A percentile compares a stretch with the other conserved stretches of the same genome.
These are phyloP conservation scores for Alectura lathami DNA, from an alignment of 2,113 vertebrate species.

Conservation along the genomic window DNA sequence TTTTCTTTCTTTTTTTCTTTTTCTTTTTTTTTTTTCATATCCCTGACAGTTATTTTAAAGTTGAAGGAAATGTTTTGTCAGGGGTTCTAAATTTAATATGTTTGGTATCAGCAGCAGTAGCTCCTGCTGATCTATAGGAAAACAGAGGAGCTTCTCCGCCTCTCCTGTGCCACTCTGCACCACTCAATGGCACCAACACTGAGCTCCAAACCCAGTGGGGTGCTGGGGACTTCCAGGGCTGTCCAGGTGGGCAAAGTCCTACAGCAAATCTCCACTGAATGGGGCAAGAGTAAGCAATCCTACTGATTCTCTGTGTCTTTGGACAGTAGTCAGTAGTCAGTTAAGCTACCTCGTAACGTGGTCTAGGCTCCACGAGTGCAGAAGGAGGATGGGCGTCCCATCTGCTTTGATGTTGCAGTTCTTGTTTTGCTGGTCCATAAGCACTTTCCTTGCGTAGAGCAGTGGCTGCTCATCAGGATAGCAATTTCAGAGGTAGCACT, in stretches of 20 bases:
- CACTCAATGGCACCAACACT: not conserved
- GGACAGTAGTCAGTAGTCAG: not conserved
- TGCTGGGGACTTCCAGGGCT: not conserved
- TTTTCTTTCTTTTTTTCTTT: accelerated
- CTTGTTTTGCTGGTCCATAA: not conserved
- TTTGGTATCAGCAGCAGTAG: not conserved
- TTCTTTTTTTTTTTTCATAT: accelerated
- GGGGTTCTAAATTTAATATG: not conserved
- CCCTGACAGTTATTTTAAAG: not conserved
- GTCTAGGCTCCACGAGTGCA: not conserved
- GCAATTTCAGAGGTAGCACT: not conserved
- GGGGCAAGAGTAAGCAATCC: not conserved
- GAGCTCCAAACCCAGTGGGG: not conserved
- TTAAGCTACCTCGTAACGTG: not conserved
- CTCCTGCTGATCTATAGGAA: not conserved
- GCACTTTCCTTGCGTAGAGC: not conserved
- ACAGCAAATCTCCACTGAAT: not conserved
- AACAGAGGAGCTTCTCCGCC: not conserved
- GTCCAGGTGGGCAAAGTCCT: not conserved
- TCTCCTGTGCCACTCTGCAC: not conserved
- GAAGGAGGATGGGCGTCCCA: accelerated
- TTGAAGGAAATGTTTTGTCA: not conserved
- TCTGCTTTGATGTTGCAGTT: not conserved
- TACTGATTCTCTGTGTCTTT: not conserved
- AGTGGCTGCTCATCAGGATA: not conserved